Conservation (phyloP, 2,113 vertebrate genomes). For the Cyrtonyx montezumae region DNA sequence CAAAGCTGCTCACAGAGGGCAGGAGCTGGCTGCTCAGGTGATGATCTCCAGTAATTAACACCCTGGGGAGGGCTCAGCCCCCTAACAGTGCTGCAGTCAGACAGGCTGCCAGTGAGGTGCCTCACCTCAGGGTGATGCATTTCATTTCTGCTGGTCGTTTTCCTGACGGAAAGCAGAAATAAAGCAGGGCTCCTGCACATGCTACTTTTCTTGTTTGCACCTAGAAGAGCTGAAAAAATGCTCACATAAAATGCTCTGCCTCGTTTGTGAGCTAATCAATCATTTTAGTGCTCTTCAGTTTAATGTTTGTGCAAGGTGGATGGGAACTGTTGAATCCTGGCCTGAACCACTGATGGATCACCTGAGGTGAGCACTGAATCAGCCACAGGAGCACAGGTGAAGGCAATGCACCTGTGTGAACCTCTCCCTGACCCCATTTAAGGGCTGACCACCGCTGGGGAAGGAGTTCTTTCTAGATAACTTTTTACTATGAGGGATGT, state of each 20-base stretch:
- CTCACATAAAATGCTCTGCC: no score
- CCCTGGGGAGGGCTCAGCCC: conserved; percentile 70
- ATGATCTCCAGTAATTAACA: conserved; percentile 81
- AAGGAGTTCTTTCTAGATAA: no score
- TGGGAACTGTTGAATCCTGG: no score
- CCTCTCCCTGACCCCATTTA: no score
- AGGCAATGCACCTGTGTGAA: no score
- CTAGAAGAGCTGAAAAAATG: not conserved
- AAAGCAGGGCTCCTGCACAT: not conserved
- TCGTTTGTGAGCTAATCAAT: not conserved
- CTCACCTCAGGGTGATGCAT: not conserved
- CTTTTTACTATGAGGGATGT: no score
- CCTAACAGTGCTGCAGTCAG: not conserved
- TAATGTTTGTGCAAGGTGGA: not conserved
- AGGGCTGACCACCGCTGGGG: no score
- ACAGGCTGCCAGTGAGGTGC: not conserved
- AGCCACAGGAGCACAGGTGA: no score
- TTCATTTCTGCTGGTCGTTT: not conserved
- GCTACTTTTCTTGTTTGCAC: not conserved
- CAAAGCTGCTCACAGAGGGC: conserved; percentile 48
- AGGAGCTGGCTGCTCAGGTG: conserved; percentile 37
- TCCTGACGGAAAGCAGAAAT: not conserved
- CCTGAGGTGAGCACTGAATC: no score
- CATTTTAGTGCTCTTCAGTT: not conserved
- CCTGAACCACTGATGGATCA: no score